Evolutionary conservation across 2,888 invertebrate species (phyloP).

Genomic region (Andrena minutula): DNA sequence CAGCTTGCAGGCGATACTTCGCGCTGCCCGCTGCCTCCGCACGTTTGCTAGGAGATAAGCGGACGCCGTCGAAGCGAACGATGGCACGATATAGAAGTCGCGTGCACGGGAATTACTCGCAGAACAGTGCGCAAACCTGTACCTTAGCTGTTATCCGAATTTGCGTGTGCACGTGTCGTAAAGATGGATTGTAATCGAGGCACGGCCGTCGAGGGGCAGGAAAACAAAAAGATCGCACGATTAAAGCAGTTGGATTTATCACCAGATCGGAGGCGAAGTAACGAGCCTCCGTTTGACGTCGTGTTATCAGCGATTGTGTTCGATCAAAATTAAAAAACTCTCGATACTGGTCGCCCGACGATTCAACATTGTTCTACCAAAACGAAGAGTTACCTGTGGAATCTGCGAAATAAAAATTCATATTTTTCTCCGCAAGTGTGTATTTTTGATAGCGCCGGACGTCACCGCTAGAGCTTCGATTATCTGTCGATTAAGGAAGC

Average conservation of each 20-base stretch:
- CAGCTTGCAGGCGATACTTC: slow-evolving; percentile 8
- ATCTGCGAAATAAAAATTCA: slow-evolving; percentile 56
- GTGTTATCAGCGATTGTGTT: slow-evolving; percentile 43
- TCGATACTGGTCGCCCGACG: slow-evolving; percentile 28
- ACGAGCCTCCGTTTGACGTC: slow-evolving; percentile 19
- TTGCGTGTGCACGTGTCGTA: background rate
- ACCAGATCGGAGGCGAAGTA: background rate
- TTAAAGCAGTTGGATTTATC: slow-evolving; percentile 26
- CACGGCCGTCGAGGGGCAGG: background rate
- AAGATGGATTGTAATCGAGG: slow-evolving; percentile 16
- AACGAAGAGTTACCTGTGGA: slow-evolving; percentile 55
- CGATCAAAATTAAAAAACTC: slow-evolving; percentile 14
- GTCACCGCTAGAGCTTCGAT: background rate
- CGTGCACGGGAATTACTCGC: slow-evolving; percentile 20
- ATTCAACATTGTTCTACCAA: slow-evolving; percentile 58
- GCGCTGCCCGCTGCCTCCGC: background rate
- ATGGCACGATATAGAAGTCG: slow-evolving; percentile 16
- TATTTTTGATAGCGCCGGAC: slow-evolving; percentile 48
- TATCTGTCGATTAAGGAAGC: no score
- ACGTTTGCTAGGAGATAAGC: no score
- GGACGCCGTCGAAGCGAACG: background rate
- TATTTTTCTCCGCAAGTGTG: slow-evolving; percentile 60
- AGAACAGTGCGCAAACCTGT: slow-evolving; percentile 22
- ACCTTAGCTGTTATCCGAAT: slow-evolving; percentile 9
- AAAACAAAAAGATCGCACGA: background rate